Base-by-base conservation (phyloP, 2,113 vertebrate species). In the Eclectus roratus region DNA sequence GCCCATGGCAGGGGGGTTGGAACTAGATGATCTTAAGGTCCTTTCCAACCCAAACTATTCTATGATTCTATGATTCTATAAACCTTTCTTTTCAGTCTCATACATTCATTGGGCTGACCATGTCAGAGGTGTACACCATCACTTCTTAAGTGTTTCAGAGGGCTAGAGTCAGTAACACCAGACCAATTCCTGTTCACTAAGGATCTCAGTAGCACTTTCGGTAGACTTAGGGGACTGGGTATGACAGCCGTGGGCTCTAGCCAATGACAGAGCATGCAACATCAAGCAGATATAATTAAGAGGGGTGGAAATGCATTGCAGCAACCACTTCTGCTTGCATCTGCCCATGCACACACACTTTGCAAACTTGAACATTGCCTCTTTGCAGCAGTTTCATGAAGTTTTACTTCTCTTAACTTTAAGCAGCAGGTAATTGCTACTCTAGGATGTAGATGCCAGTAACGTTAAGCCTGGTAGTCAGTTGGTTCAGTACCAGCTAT, bases 91-190 rank as follows among this genome's bases (percentile, higher is more conserved):
- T 78, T 66, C 1, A 37, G 33, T 80, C 43, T 37, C 28, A 47
- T 63, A 53, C 74, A 91, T 79, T 86, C 52, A 18, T 21, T 47
- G 21, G 18, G 20, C n/a, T 77, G 53, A 58, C 50, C 4, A 7
- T 17, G 27, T 37, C 17, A 61, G 27, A n/a, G 16, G 13, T 39
- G 5, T 53, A 39, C 20, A 23, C 27, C 5, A 25, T 23, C 7
- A n/a, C 44, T 80, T 60, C 13, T 37, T 68, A 20, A 44, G 24
- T 46, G 39, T 63, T 89, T 79, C 69, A 35, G 56, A 77, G 25
- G 29, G 33, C 14, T 82, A 53, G 8, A 68, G 12, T 55, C 29
- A 25, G n/a, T 12, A 76, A 29, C 0, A 1, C 9, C 1, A 5
- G 55, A 63, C 21, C 23, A 70, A 16, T 66, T 89, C 58, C 28